Evolutionary conservation across 2,797 vertebrate species (phyloP), one percentile per base, ranked within the genome.

Genomic region (Phoxinus dragarum): DNA sequence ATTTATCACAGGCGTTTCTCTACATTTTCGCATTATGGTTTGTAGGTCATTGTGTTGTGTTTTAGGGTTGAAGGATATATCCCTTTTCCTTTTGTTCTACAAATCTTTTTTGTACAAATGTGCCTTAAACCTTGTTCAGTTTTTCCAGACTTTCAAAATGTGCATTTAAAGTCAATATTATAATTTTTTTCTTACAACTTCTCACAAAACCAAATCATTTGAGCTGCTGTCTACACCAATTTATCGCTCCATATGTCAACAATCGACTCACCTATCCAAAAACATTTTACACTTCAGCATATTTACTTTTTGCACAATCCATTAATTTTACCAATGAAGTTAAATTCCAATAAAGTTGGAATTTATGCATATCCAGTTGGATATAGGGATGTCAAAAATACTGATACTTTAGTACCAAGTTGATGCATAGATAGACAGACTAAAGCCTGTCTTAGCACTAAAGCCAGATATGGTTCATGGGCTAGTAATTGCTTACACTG

Each of bases 401-500:
- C 23, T 27, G 59, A 61, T 12, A 27, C 9, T 27, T 61, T 27
- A 61, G 9, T 23, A 61, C 19, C 52, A 54, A 54, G 17, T 21
- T 54, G 2, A 21, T 21, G 52, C 6, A 47, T 47, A 47, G 8
- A 42, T 2, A 42, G 40, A 42, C 7, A 42, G 40, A 42, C 3
- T 27, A 27, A 27, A 27, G 27, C 27, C 27, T 40, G 61, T 82
- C 69, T 82, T 61, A 61, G 40, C 68, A 64, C 27, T 23, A 44
- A 73, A 47, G 80, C 38, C 80, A 61, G 69, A 61, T 47, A 69
- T 27, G 59, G 69, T n/a, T 73, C 16, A 27, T 47, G 54, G 54
- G 27, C 11, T 64, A 61, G 54, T 82, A 69, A 82, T 73, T 82
- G 38, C 54, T 82, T 73, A 82, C 27, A 36, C 54, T 82, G 61